phyloP scores from a whole-genome alignment of 2,888 invertebrate genomes.

The Synergus itoensis region DNA sequence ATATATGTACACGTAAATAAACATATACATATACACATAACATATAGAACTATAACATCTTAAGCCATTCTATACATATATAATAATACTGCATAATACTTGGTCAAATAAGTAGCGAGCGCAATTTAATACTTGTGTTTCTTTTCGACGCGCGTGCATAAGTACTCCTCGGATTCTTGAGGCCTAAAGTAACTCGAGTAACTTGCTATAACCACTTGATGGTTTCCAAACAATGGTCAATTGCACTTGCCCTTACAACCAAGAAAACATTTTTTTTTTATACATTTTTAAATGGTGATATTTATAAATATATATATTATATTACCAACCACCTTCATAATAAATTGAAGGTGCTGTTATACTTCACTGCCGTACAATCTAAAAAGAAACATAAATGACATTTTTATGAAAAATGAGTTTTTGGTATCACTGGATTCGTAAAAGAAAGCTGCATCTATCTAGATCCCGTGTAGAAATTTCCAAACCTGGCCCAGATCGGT shows the following conservation, averaged over 20 bases:
- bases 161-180: neutral
- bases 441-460: too few species aligned
- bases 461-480: too few species aligned
- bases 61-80: conserved; percentile 37
- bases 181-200: conserved; percentile 7
- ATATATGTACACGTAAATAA: conserved; percentile 16
- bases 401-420: too few species aligned
- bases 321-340: too few species aligned
- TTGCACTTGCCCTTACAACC: neutral
- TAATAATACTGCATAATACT: neutral
- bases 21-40: conserved; percentile 19
- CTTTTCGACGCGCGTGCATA: conserved; percentile 52
- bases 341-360: too few species aligned
- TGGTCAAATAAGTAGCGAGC: conserved; percentile 45
- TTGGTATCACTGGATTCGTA: too few species aligned
- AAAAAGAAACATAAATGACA: too few species aligned
- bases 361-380: too few species aligned
- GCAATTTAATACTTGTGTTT: conserved; percentile 55
- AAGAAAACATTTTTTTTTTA: too few species aligned
- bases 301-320: too few species aligned
- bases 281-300: too few species aligned
- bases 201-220: conserved; percentile 7
- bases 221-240: neutral
- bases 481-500: too few species aligned
- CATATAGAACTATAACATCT: conserved; percentile 29